These are phyloP conservation scores for Pissodes strobi DNA, from an alignment of 1,140 invertebrate species.

Conservation along the genomic window DNA sequence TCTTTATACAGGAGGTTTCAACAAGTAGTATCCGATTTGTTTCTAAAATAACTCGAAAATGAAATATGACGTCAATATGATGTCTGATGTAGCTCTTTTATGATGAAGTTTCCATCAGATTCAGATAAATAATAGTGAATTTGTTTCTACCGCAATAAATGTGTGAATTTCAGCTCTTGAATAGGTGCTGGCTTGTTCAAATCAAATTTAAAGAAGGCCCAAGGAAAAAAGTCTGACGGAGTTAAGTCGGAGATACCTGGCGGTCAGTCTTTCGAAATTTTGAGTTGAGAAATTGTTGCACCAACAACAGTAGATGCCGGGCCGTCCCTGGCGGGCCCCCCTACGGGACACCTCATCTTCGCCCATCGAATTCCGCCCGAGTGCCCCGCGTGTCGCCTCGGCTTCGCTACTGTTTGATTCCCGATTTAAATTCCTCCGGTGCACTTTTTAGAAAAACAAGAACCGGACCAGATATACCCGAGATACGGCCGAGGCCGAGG, in stretches of 20 bases:
- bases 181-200: not conserved
- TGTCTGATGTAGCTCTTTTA: too few relatives aligned
- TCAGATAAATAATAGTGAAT: too few relatives aligned
- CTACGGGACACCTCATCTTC: constrained; percentile 24
- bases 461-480: constrained; percentile 12
- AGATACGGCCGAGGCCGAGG: not conserved
- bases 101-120: too few relatives aligned
- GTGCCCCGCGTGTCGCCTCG: constrained; percentile 48
- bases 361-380: constrained; percentile 48
- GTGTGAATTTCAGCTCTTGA: not conserved
- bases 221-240: too few relatives aligned
- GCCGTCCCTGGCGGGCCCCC: not conserved
- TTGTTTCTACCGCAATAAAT: too few relatives aligned
- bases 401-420: constrained; percentile 53
- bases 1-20: too few relatives aligned
- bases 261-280: too few relatives aligned
- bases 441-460: constrained; percentile 50
- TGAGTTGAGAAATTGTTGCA: too few relatives aligned
- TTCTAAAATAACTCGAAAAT: too few relatives aligned
- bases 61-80: too few relatives aligned
- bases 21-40: too few relatives aligned
- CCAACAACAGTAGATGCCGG: too few relatives aligned
- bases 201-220: not conserved
- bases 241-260: not conserved
- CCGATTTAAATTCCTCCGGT: constrained; percentile 52